Conservation (phyloP, 2,888 invertebrate species). For the Pteria penguin region DNA sequence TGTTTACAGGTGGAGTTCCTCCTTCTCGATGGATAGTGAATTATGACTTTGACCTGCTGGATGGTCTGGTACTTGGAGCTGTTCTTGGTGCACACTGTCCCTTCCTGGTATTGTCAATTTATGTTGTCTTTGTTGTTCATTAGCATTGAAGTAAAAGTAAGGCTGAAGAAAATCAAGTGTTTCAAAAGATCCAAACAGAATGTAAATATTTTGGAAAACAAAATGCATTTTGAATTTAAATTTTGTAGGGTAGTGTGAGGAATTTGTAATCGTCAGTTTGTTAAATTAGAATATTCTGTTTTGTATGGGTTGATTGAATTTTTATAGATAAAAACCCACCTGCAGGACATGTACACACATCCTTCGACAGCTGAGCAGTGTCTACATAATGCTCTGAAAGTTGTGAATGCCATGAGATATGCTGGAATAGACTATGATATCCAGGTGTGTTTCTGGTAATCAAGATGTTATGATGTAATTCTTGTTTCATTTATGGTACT, state of each 20-base stretch:
- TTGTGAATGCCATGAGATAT: constrained; percentile 77
- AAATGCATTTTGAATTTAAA: too few relatives aligned
- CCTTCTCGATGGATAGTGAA: constrained; percentile 80
- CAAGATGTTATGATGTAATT: too few relatives aligned
- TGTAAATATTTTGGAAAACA: too few relatives aligned
- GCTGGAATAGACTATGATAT: constrained; percentile 80
- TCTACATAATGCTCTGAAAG: constrained; percentile 78
- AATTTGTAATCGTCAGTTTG: too few relatives aligned
- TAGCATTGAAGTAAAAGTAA: too few relatives aligned
- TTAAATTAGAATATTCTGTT: too few relatives aligned
- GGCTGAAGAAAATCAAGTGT: too few relatives aligned
- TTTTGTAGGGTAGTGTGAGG: too few relatives aligned
- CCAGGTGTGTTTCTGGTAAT: constrained; percentile 63
- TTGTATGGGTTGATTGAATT: background rate
- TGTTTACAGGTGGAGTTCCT: constrained; percentile 73
- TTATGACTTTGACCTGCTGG: constrained; percentile 80
- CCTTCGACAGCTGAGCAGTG: constrained; percentile 79
- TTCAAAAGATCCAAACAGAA: too few relatives aligned
- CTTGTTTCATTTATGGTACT: too few relatives aligned
- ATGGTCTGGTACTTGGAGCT: constrained; percentile 79
- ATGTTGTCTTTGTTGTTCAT: too few relatives aligned
- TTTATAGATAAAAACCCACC: constrained; percentile 74
- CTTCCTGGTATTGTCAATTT: constrained; percentile 79
- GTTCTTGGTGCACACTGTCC: constrained; percentile 79
- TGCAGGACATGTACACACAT: constrained; percentile 78